phyloP scores from a whole-genome alignment of 2,888 invertebrate genomes.

The Saturnia japonica region DNA sequence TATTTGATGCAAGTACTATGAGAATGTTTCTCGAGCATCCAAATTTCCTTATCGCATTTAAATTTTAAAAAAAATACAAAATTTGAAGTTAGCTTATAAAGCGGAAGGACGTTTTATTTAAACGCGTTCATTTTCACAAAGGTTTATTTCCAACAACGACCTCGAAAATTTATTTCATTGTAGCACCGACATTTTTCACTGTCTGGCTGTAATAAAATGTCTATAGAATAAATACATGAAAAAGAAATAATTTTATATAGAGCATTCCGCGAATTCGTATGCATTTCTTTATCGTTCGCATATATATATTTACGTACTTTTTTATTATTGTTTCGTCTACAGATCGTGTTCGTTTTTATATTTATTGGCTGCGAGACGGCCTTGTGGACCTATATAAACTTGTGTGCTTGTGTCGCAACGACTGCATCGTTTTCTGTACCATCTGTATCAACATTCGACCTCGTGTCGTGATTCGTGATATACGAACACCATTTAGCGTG shows the following conservation, averaged over 20 bases:
- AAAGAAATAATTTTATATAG: conserved; percentile 33
- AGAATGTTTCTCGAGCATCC: background rate
- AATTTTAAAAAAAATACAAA: background rate
- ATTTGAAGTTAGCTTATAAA: background rate
- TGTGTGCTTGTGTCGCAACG: conserved; percentile 31
- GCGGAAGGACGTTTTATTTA: background rate
- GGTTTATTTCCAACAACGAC: background rate
- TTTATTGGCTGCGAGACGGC: conserved; percentile 31
- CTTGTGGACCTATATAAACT: conserved; percentile 34
- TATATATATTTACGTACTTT: conserved; percentile 17
- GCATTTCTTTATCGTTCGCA: conserved; percentile 32
- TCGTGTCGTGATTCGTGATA: conserved; percentile 35
- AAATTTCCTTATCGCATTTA: background rate
- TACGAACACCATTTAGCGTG: conserved; percentile 31
- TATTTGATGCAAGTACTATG: background rate
- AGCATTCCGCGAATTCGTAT: conserved; percentile 29
- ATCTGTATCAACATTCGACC: conserved; percentile 29
- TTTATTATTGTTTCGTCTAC: conserved; percentile 49
- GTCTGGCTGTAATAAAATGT: conserved; percentile 31
- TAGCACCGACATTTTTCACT: conserved; percentile 25
- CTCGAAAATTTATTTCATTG: conserved; percentile 25
- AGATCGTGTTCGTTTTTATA: conserved; percentile 25
- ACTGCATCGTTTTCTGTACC: conserved; percentile 34
- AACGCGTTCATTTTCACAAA: background rate
- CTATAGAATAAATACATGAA: conserved; percentile 17